Evolutionary conservation across 2,797 vertebrate genomes (phyloP).

Genomic region (Siniperca scherzeri): DNA sequence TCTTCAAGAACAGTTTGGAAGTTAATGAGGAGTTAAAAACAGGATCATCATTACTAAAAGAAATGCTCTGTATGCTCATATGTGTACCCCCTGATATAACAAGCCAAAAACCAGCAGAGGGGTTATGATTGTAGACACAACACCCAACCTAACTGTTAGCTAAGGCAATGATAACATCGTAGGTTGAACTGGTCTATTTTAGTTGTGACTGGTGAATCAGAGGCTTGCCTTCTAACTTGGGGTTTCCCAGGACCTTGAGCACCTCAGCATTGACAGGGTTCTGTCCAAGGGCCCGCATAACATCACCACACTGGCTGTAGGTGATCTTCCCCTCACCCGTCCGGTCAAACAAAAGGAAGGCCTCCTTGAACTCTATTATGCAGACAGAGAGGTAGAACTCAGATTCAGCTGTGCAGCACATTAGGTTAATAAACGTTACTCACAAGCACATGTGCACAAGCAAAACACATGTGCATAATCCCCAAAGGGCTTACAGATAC

Average conservation of each 20-base stretch:
- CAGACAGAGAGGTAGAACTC: constrained; percentile 20
- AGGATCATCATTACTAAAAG: neutral
- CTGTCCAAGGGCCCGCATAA: constrained; percentile 94
- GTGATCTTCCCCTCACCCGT: constrained; percentile 94
- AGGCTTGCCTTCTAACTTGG: constrained; percentile 89
- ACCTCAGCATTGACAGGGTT: constrained; percentile 95
- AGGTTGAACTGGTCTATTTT: neutral
- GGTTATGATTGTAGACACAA: neutral
- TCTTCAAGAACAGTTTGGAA: neutral
- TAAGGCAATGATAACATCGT: neutral
- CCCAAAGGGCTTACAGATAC: neutral
- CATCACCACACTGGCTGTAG: constrained; percentile 93
- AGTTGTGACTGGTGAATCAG: neutral
- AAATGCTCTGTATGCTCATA: neutral
- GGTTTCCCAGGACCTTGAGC: constrained; percentile 94
- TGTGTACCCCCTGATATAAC: neutral
- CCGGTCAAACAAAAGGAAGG: constrained; percentile 94
- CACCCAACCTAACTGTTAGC: neutral
- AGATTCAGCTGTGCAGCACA: neutral
- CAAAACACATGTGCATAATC: neutral
- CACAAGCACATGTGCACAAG: neutral
- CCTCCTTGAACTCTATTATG: constrained; percentile 92
- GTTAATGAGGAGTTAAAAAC: neutral
- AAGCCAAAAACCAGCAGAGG: neutral
- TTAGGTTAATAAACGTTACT: neutral